Evolutionary conservation across 2,888 invertebrate species (phyloP).

Genomic region (Archips xylosteana): DNA sequence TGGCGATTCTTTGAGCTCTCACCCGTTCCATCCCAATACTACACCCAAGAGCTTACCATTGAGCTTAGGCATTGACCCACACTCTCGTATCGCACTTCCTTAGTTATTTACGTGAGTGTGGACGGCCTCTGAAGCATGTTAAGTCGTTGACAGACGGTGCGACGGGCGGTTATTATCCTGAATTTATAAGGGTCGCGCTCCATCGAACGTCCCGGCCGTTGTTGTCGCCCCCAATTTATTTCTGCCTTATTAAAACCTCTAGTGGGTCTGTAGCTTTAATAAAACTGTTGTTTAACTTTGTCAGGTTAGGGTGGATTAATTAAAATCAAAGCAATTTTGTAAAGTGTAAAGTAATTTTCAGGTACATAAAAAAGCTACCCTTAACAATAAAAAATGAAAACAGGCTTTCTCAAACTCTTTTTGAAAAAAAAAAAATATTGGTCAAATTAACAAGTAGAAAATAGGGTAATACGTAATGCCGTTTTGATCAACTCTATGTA

Average conservation of each 20-base stretch:
- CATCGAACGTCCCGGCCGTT: constrained; percentile 20
- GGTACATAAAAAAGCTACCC: too few species aligned
- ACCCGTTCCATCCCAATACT: too few species aligned
- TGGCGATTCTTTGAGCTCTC: too few species aligned
- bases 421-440: too few species aligned
- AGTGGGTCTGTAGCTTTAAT: constrained; percentile 19
- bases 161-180: background rate
- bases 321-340: background rate
- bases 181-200: constrained; percentile 38
- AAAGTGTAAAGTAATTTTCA: background rate
- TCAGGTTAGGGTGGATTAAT: background rate
- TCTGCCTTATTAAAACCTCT: constrained; percentile 33
- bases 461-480: too few species aligned
- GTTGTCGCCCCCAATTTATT: constrained; percentile 31
- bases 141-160: background rate
- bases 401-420: too few species aligned
- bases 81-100: background rate
- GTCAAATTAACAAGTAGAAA: too few species aligned
- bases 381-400: too few species aligned
- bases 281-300: constrained; percentile 17
- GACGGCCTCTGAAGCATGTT: background rate
- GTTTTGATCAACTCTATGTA: too few species aligned
- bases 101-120: background rate
- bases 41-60: too few species aligned
- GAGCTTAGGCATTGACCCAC: too few species aligned